phyloP scores from a whole-genome alignment of 2,888 invertebrate species.

The Protophormia terraenovae region DNA sequence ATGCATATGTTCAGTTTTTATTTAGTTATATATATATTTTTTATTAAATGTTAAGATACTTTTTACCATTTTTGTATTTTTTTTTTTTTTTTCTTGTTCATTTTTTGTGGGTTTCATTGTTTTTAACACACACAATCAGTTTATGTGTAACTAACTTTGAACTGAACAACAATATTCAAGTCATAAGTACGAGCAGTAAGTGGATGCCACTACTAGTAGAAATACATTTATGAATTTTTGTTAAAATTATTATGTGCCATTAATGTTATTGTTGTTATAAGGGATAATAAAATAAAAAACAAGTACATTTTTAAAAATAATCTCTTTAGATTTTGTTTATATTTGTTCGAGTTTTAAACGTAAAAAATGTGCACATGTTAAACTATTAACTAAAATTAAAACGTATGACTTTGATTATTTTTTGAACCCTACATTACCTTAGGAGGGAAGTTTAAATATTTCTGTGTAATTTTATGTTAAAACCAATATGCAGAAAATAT shows the following conservation, averaged over 20 bases:
- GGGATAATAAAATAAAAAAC: background rate
- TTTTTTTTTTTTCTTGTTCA: background rate
- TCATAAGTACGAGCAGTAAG: background rate
- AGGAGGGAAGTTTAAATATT: no score
- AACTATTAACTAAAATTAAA: background rate
- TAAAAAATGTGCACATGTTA: background rate
- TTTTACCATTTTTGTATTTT: background rate
- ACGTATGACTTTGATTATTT: background rate
- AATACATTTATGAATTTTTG: slow-evolving; percentile 1
- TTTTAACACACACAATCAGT: slow-evolving; percentile 4
- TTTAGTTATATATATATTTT: background rate
- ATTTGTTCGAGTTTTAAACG: background rate
- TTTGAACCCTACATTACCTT: no score
- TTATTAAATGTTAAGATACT: slow-evolving; percentile 11
- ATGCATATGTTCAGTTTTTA: background rate
- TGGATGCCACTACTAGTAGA: background rate
- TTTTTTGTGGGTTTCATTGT: background rate
- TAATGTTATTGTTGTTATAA: background rate
- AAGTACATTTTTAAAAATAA: background rate
- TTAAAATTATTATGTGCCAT: background rate
- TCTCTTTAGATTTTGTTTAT: background rate
- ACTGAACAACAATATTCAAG: slow-evolving; percentile 1
- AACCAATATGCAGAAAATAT: no score
- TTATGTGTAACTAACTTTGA: slow-evolving; percentile 20
- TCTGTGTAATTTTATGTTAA: no score